These are phyloP conservation scores for Homarus americanus DNA, from an alignment of 1,140 invertebrate species.

Conservation along the genomic window DNA sequence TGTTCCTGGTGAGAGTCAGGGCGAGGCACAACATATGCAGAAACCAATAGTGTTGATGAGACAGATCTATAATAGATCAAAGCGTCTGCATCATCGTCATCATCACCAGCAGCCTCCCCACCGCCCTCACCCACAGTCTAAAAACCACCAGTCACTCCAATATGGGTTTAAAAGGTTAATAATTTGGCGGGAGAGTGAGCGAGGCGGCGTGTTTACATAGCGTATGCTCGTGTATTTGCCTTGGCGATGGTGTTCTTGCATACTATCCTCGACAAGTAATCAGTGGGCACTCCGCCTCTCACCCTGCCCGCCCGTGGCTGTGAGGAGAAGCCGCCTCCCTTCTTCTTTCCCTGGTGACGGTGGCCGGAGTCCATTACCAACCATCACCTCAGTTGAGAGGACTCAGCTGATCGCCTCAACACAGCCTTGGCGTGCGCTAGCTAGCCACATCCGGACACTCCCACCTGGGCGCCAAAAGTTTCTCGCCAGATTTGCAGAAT, in stretches of 20 bases:
- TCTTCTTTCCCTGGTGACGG: neutral
- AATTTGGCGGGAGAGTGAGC: conserved; percentile 51
- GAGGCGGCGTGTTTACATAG: conserved; percentile 24
- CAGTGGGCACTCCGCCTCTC: conserved; percentile 46
- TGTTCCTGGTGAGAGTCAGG: no score
- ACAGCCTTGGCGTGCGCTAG: conserved; percentile 19
- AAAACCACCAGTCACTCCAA: conserved; percentile 5
- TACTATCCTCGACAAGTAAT: conserved; percentile 63
- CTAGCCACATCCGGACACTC: conserved; percentile 42
- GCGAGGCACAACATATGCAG: neutral
- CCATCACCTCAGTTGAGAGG: conserved; percentile 38
- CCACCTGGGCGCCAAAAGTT: conserved; percentile 23
- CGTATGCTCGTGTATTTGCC: conserved; percentile 50
- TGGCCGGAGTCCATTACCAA: conserved; percentile 7
- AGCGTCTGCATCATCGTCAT: no score
- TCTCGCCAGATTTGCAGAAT: conserved; percentile 46
- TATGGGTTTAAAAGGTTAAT: conserved; percentile 54
- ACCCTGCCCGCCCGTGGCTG: no score
- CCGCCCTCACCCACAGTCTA: conserved; percentile 6
- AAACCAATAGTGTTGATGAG: conserved; percentile 26
- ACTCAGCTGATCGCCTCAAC: neutral
- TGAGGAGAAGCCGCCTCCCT: no score
- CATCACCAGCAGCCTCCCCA: no score
- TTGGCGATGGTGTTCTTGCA: conserved; percentile 34
- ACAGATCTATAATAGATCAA: conserved; percentile 54